Conservation (phyloP, 2,797 vertebrate species). For the Bovichtus variegatus region DNA sequence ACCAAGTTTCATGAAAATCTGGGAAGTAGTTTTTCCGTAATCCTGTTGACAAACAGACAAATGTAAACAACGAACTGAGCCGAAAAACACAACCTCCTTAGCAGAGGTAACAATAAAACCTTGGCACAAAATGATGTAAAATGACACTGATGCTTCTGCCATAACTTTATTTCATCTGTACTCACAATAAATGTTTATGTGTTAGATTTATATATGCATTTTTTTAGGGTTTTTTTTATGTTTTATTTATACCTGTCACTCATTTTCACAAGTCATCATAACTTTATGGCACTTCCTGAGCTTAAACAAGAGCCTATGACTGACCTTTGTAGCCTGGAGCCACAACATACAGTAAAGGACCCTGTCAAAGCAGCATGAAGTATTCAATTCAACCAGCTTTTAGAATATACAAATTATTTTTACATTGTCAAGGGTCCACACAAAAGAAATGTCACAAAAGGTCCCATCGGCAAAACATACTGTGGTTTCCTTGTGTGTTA, state of each 20-base stretch:
- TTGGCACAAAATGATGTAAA: neutral
- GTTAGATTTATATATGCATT: too few species aligned
- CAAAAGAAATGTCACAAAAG: neutral
- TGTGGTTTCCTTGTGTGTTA: neutral
- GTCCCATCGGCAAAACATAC: neutral
- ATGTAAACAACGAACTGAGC: too few species aligned
- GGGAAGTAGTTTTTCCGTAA: too few species aligned
- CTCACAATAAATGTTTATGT: neutral
- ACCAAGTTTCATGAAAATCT: too few species aligned
- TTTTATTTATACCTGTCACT: neutral
- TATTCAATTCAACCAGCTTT: neutral
- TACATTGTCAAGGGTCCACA: neutral
- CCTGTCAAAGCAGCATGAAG: neutral
- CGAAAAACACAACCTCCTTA: too few species aligned
- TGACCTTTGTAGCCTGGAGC: neutral
- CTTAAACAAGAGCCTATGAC: neutral
- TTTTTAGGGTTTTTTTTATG: too few species aligned
- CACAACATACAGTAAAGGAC: neutral
- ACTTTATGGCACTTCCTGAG: neutral
- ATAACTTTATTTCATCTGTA: neutral
- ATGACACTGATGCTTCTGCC: neutral
- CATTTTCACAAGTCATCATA: neutral
- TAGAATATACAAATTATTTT: neutral
- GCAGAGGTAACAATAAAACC: neutral
- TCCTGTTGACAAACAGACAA: too few species aligned